Conservation (phyloP, 1,140 invertebrate species). For the Hesperophylax magnus region DNA sequence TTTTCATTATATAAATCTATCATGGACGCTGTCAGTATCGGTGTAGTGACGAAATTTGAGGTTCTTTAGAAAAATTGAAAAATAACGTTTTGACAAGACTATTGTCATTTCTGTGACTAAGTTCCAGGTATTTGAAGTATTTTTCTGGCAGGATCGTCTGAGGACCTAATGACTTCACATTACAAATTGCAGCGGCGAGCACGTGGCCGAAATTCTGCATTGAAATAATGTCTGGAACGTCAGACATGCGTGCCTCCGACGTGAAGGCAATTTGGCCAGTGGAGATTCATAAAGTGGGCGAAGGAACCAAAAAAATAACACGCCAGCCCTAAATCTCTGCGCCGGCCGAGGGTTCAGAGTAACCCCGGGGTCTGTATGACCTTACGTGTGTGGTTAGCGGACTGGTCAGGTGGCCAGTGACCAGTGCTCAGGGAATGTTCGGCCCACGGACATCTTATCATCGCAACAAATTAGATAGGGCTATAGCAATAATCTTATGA, state of each 20-base stretch:
- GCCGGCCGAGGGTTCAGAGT: background rate
- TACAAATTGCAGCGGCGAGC: background rate
- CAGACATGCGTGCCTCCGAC: constrained; percentile 37
- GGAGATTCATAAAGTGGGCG: constrained; percentile 30
- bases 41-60: too few species aligned
- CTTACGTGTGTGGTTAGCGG: constrained; percentile 31
- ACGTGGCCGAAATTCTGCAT: constrained; percentile 19
- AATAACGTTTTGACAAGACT: too few species aligned
- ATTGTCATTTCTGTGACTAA: too few species aligned
- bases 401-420: too few species aligned
- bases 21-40: too few species aligned
- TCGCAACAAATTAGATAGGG: too few species aligned
- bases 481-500: too few species aligned
- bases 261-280: constrained; percentile 41
- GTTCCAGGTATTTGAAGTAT: too few species aligned
- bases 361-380: constrained; percentile 39
- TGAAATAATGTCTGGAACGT: constrained; percentile 30
- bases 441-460: too few species aligned
- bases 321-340: constrained; percentile 20
- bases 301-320: constrained; percentile 25
- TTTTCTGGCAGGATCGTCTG: background rate
- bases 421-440: too few species aligned
- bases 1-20: too few species aligned
- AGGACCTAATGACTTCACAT: background rate
- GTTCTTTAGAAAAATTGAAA: too few species aligned